Evolutionary conservation across 2,113 vertebrate genomes (phyloP).

Genomic region (Oryzias curvinotus): DNA sequence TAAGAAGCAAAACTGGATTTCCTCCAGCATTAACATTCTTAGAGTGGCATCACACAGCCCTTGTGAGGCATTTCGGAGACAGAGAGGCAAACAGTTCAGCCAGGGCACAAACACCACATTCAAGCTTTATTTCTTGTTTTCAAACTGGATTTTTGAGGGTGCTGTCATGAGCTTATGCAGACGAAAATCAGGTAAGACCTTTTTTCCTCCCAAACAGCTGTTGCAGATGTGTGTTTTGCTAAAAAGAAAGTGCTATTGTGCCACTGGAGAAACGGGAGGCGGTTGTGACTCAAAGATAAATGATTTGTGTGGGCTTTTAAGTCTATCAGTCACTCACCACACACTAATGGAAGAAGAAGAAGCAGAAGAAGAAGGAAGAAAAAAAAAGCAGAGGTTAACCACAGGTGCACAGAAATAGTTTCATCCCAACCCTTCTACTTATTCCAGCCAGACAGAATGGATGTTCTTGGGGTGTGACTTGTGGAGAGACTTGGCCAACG

Average conservation of each 20-base stretch:
- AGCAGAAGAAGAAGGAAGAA: neutral
- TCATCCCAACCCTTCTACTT: neutral
- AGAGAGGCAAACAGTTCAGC: constrained; percentile 18
- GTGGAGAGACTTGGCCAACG: constrained; percentile 26
- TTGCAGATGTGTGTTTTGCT: neutral
- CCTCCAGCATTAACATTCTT: constrained; percentile 36
- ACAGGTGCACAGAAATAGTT: constrained; percentile 27
- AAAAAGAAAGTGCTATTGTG: neutral
- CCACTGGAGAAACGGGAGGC: neutral
- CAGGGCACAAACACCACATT: neutral
- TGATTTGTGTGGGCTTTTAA: neutral
- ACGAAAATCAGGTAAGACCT: constrained; percentile 39
- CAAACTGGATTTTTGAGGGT: constrained; percentile 9
- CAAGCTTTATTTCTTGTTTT: neutral
- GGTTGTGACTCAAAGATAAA: neutral
- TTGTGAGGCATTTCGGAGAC: constrained; percentile 30
- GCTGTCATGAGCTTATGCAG: constrained; percentile 21
- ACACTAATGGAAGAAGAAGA: constrained; percentile 1
- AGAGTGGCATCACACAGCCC: constrained; percentile 8
- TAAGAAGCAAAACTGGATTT: constrained; percentile 59
- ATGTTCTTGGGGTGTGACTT: constrained; percentile 24
- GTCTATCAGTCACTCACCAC: constrained; percentile 12
- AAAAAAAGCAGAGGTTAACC: constrained; percentile 11
- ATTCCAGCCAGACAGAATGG: constrained; percentile 7
- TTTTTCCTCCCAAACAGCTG: neutral